Percentiles rank a stretch among this genome's conserved stretches.
Conservation (phyloP, 1,140 invertebrate genomes). For the Trichonephila clavata region DNA sequence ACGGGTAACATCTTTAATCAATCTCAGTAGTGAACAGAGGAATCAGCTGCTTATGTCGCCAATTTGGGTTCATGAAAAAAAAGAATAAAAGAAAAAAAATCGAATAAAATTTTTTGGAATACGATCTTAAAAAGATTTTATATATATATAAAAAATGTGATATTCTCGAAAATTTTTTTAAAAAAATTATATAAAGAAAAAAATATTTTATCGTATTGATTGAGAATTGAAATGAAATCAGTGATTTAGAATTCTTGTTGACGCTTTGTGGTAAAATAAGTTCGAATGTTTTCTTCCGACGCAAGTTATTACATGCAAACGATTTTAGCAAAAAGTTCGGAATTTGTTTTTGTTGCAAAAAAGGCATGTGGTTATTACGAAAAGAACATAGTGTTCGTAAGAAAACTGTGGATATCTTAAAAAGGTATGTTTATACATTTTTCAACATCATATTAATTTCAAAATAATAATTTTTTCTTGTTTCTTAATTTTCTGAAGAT, state of each 20-base stretch:
- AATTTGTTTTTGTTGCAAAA: neutral
- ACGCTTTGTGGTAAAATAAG: neutral
- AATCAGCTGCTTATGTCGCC: neutral
- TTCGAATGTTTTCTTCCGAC: neutral
- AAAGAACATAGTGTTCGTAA: neutral
- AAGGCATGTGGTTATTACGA: neutral
- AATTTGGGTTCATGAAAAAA: neutral
- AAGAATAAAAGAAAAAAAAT: neutral
- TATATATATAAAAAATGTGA: no score
- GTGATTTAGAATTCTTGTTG: neutral
- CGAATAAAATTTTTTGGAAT: neutral
- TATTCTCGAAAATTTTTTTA: no score
- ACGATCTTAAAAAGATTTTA: no score
- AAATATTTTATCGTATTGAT: neutral
- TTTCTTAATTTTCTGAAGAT: no score
- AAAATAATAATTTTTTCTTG: no score
- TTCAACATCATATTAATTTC: no score
- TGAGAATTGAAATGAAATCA: neutral
- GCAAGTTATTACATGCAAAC: neutral
- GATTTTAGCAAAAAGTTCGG: neutral
- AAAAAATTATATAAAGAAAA: neutral
- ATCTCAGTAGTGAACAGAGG: neutral
- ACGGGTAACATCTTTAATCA: conserved; percentile 3
- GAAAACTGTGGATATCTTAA: conserved; percentile 51
- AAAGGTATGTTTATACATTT: conserved; percentile 21